Evolutionary conservation across 2,113 vertebrate species (phyloP).

Genomic region (Nycticorax nycticorax): DNA sequence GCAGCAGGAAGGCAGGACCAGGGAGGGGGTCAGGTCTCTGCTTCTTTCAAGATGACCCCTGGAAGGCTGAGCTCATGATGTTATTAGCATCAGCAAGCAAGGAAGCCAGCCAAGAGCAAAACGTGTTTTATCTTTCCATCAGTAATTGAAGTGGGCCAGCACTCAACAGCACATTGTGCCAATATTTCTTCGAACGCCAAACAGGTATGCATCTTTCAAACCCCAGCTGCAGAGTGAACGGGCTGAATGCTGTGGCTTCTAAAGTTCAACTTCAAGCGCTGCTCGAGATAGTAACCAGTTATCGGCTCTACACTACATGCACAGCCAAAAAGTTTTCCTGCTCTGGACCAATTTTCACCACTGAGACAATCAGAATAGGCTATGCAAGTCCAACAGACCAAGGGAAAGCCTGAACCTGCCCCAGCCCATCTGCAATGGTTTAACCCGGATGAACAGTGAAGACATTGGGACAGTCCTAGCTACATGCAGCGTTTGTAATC

Average conservation of each 20-base stretch:
- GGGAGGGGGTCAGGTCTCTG: background rate
- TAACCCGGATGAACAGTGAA: background rate
- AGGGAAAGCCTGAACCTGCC: background rate
- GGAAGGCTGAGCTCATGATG: conserved; percentile 5
- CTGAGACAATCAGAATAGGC: background rate
- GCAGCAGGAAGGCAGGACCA: background rate
- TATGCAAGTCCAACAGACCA: background rate
- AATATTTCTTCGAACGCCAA: conserved; percentile 43
- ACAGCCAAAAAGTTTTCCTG: background rate
- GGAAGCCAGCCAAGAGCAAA: conserved; percentile 56
- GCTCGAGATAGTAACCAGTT: background rate
- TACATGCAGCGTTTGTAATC: background rate
- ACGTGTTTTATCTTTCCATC: conserved; percentile 13
- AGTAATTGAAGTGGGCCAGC: conserved; percentile 10
- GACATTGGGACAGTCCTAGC: background rate
- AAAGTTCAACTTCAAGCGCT: background rate
- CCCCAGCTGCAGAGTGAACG: background rate
- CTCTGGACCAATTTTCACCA: background rate
- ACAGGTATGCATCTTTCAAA: background rate
- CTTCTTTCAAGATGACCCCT: conserved; percentile 51
- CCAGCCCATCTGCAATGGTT: accelerated
- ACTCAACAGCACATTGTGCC: conserved; percentile 13
- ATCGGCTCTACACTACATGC: background rate
- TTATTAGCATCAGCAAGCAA: conserved; percentile 32
- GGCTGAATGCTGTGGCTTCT: background rate